Percentiles rank a stretch among this genome's conserved stretches.
phyloP scores from a whole-genome alignment of 2,888 invertebrate genomes.

The Acanthosepion esculentum region DNA sequence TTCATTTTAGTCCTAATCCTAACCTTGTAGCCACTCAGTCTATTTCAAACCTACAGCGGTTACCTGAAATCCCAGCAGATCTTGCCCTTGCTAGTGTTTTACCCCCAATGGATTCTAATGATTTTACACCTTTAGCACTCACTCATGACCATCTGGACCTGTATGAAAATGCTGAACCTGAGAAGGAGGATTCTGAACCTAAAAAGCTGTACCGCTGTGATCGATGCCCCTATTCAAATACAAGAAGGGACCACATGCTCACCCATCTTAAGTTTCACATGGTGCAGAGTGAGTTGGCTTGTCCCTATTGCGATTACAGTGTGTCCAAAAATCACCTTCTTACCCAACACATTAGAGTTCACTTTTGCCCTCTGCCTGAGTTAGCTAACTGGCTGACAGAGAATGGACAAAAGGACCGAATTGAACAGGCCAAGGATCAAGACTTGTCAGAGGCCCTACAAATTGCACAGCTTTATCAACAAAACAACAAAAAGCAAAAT shows the following conservation, averaged over 20 bases:
- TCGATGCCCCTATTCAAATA: conserved; percentile 87
- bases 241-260: conserved; percentile 83
- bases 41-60: conserved; percentile 68
- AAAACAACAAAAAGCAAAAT: conserved; percentile 12
- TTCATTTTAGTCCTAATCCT: conserved; percentile 78
- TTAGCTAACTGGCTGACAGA: conserved; percentile 69
- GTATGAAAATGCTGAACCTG: conserved; percentile 67
- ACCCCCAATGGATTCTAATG: conserved; percentile 62
- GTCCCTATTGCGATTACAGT: conserved; percentile 88
- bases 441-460: conserved; percentile 65
- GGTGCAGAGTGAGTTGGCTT: conserved; percentile 81
- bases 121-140: conserved; percentile 62
- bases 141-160: conserved; percentile 70
- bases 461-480: conserved; percentile 55
- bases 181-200: conserved; percentile 73
- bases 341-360: conserved; percentile 86
- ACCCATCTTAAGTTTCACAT: conserved; percentile 86
- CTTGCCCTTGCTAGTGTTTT: conserved; percentile 75
- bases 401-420: conserved; percentile 65
- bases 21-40: conserved; percentile 72
- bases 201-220: conserved; percentile 83
- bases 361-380: conserved; percentile 78
- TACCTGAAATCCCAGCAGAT: conserved; percentile 76
- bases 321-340: conserved; percentile 84
- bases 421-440: conserved; percentile 62